These are phyloP conservation scores for Pyxicephalus adspersus DNA, from an alignment of 2,113 vertebrate species.

Conservation along the genomic window DNA sequence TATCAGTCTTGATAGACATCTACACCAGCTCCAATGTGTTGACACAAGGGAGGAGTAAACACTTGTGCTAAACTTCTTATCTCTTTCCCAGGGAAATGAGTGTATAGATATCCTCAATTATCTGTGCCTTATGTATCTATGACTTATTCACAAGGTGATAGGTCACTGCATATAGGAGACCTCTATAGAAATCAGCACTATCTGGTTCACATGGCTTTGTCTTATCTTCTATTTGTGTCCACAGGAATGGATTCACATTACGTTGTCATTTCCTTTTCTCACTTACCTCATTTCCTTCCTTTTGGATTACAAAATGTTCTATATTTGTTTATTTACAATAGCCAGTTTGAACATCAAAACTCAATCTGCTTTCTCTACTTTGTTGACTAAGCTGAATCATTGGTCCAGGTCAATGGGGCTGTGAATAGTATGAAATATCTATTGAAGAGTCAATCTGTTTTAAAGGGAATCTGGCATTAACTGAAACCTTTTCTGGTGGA, in stretches of 20 bases:
- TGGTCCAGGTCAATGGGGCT: too few species aligned
- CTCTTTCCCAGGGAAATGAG: slow-evolving; percentile 12
- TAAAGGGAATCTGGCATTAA: too few species aligned
- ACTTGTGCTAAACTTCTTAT: slow-evolving; percentile 4
- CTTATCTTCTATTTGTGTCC: background rate
- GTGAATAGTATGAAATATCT: too few species aligned
- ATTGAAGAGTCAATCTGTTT: too few species aligned
- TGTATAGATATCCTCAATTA: background rate
- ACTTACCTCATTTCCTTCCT: slow-evolving; percentile 32
- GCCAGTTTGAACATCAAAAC: background rate
- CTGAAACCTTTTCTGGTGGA: too few species aligned
- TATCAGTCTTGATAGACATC: background rate
- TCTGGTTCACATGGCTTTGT: background rate
- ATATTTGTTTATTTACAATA: slow-evolving; percentile 15
- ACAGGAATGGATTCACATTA: background rate
- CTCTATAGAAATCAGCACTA: background rate
- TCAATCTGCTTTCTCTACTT: too few species aligned
- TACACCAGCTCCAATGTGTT: background rate
- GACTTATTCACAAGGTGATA: slow-evolving; percentile 16
- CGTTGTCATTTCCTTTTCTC: background rate
- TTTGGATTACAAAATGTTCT: background rate
- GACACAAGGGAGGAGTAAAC: background rate
- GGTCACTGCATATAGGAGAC: background rate
- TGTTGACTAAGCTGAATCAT: too few species aligned
- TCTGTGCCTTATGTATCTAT: background rate